Base-by-base conservation (phyloP, 2,113 vertebrate genomes). In the Verasper variegatus region DNA sequence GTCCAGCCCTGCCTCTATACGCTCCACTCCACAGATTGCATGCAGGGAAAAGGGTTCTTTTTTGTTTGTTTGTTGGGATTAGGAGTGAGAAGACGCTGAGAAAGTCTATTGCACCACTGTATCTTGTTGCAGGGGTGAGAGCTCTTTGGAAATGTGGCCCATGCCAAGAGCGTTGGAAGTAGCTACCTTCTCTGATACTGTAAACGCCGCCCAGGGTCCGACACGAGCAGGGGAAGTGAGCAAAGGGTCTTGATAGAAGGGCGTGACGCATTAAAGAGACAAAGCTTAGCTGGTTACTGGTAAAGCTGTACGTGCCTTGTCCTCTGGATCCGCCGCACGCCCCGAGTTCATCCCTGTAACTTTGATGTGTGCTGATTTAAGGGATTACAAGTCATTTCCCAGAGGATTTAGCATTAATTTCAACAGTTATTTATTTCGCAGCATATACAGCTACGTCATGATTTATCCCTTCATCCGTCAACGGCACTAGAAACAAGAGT, bases 361-460 rank as follows among this genome's bases (percentile, higher is more conserved):
- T 90, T 78, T 86, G 79, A 81, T 81, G 83, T 83, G 81, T 58
- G 21, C 77, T 63, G 85, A 89, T 89, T 92, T 63, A 26, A 72
- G 64, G 88, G 84, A 82, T 92, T 91, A 90, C 65, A 80, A 82
- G 85, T 85, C 65, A 72, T 83, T 88, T 76, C 74, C 69, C 64
- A 23, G 56, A 78, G 82, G 81, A 76, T 55, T 85, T 66, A 49
- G 77, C 55, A n/a, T 73, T 63, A 8, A 74, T 78, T 79, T 75
- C 23, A 24, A 45, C 49, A 26, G 14, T 55, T 64, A 64, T 24
- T 10, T 4, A 59, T 64, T 62, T 75, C 42, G 69, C 45, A 56
- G 59, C 2, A 56, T 5, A 8, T 1, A 42, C 4, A 24, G n/a
- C 9, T 13, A 11, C 63, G 23, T 52, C 37, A 26, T 58, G 45